Base-by-base conservation (phyloP, 37 sponge, comb jelly and placozoan genomes). In the Dysidea cf. avara region DNA sequence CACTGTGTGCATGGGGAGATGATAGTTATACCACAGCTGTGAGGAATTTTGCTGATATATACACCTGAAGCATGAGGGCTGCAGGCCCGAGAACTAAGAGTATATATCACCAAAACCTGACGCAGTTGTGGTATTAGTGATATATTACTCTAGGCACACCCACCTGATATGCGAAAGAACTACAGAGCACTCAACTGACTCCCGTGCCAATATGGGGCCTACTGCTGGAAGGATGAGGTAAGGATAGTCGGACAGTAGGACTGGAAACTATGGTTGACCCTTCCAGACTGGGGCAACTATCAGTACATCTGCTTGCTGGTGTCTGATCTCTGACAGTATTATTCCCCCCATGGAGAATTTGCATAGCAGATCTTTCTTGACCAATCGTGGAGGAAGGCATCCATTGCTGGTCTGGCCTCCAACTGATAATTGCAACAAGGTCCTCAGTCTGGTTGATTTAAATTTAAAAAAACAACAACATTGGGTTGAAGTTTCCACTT, bases 341-440 rank as follows among this genome's bases (percentile, higher is more conserved):
- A 6, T 13, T n/a, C 31, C 13, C 9, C 16, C 40, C 40, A 49
- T 7, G 69, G 69, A 12, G 69, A 53, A 53, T 49, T 28, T 22
- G 22, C 29, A 24, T 68, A 68, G 7, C 29, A 9, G 51, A 49
- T 29, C 7, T 16, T 30, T 13, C 14, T 50, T 35, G 3, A n/a
- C 74, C 74, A 69, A 17, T 25, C 35, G 2, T 52, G 53, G 5
- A 18, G 14, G 40, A 72, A 57, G 25, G 74, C 61, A 36, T 72
- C 61, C 69, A 63, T 39, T 63, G 64, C 64, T 20, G n/a, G 20
- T 76, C 66, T 24, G 66, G 66, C 33, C 55, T 21, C 55, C 56
- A 76, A 29, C 73, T 71, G 58, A 36, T 24, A 30, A 32, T 38
- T 3, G 9, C 22, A 7, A 60, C 6, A 4, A 34, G 55, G 6